These are phyloP conservation scores for Geococcyx californianus DNA, from an alignment of 2,113 vertebrate genomes.

Conservation along the genomic window DNA sequence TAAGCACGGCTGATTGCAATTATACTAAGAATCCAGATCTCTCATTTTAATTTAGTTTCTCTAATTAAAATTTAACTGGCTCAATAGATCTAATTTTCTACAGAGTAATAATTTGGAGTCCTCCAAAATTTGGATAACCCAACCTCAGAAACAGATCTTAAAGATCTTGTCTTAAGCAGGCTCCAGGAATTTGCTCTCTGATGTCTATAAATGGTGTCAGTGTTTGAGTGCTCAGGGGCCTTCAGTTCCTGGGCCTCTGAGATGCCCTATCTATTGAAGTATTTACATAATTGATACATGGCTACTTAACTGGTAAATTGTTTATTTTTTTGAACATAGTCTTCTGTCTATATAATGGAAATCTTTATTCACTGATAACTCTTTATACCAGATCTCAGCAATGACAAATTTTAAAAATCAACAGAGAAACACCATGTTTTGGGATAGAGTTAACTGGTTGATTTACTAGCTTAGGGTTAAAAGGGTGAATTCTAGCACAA, in stretches of 20 bases:
- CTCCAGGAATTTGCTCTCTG: not conserved
- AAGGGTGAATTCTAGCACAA: not conserved
- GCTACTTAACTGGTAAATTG: not conserved
- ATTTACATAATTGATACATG: not conserved
- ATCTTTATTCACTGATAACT: not conserved
- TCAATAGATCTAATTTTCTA: not conserved
- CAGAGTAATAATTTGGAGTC: not conserved
- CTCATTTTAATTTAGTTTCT: slow-evolving; percentile 25
- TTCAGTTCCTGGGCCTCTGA: not conserved
- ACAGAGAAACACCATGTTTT: not conserved
- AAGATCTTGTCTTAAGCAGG: not conserved
- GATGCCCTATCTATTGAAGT: not conserved
- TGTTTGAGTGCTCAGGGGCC: not conserved
- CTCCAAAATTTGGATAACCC: not conserved
- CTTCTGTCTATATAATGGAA: not conserved
- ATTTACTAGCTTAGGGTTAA: not conserved
- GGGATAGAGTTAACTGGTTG: not conserved
- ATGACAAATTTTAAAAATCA: not conserved
- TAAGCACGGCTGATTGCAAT: not conserved
- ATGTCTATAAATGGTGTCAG: not conserved
- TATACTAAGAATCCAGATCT: not conserved
- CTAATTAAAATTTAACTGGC: slow-evolving; percentile 16
- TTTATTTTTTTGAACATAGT: not conserved
- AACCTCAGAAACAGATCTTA: not conserved
- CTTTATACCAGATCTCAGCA: not conserved